Percentiles rank a stretch among this genome's conserved stretches.
Conservation (phyloP, 2,113 vertebrate species). For the Colistium nudipinnis region DNA sequence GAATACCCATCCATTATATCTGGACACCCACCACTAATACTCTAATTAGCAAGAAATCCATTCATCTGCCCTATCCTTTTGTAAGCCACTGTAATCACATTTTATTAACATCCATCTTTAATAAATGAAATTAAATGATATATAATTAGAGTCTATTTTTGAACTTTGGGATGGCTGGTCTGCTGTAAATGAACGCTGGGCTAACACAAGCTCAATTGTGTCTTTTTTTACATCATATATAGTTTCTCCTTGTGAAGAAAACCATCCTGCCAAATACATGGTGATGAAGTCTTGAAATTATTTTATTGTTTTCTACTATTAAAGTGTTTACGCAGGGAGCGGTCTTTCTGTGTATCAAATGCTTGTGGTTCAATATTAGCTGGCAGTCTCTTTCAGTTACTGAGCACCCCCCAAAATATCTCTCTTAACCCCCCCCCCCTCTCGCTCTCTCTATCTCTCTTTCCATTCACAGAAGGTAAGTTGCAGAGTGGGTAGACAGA, state of each 20-base stretch:
- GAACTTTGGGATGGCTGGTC: too few species aligned
- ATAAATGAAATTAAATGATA: constrained; percentile 47
- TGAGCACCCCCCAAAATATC: too few species aligned
- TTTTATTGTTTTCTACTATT: too few species aligned
- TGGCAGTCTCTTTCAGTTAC: constrained; percentile 62
- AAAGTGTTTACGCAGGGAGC: too few species aligned
- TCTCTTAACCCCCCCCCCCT: too few species aligned
- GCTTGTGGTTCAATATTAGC: constrained; percentile 61
- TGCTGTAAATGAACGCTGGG: too few species aligned
- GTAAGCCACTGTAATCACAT: constrained; percentile 41
- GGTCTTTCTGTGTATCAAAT: constrained; percentile 64
- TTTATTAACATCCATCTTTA: constrained; percentile 59
- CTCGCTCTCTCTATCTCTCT: constrained; percentile 45
- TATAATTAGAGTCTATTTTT: constrained; percentile 55
- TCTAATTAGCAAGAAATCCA: constrained; percentile 58
- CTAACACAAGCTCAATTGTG: too few species aligned
- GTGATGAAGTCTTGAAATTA: constrained; percentile 30
- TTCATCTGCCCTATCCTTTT: constrained; percentile 52
- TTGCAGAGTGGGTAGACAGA: constrained; percentile 67
- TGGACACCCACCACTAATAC: constrained; percentile 54
- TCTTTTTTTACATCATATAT: too few species aligned
- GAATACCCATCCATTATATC: constrained; percentile 53
- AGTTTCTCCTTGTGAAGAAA: too few species aligned
- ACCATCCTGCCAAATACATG: too few species aligned
- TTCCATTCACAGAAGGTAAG: constrained; percentile 66